Evolutionary conservation across 2,797 vertebrate genomes (phyloP).

Genomic region (Leucoraja ocellata): DNA sequence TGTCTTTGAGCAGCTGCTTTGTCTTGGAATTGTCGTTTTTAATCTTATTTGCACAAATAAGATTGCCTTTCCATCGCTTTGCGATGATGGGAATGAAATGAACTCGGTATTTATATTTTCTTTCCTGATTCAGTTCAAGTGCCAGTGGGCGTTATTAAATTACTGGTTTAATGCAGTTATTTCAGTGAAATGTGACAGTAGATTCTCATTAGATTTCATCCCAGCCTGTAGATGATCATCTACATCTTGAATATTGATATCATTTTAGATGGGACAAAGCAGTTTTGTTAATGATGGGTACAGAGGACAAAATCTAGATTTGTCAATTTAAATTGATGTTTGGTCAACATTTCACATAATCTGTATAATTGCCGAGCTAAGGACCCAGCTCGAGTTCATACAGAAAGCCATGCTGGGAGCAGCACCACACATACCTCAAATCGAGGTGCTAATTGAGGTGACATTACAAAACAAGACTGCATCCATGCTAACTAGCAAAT

Average conservation of each 20-base stretch:
- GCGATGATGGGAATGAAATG: background rate
- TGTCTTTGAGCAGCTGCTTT: background rate
- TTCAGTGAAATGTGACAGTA: background rate
- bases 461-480: too few species aligned
- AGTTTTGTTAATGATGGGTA: background rate
- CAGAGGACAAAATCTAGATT: background rate
- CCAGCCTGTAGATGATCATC: background rate
- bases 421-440: too few species aligned
- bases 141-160: background rate
- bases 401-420: too few species aligned
- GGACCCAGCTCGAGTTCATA: too few species aligned
- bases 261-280: background rate
- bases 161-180: background rate
- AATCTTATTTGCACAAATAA: conserved; percentile 7
- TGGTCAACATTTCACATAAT: background rate
- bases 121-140: background rate
- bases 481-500: too few species aligned
- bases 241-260: background rate
- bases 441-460: too few species aligned
- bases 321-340: background rate
- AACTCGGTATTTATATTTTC: background rate
- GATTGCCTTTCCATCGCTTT: background rate
- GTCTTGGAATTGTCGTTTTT: background rate
- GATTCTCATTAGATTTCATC: background rate
- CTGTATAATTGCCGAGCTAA: too few species aligned